Base-by-base conservation (phyloP, 2,888 invertebrate species). In the Agonopterix alstromeriana region DNA sequence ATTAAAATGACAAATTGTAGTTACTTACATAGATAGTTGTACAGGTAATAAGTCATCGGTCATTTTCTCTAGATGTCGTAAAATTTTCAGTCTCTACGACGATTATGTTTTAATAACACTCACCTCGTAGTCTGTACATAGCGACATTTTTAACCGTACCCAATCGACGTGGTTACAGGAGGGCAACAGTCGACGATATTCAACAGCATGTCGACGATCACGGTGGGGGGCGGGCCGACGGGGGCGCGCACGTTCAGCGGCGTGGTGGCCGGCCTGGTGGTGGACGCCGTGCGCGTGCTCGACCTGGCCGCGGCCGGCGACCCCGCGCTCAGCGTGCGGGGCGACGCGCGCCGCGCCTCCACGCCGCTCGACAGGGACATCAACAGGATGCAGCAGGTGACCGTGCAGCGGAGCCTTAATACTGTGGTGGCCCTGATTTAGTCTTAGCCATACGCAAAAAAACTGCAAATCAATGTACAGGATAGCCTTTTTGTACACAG, bases 201-300 rank as follows among this genome's bases (percentile, higher is more conserved):
- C 90, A 98, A 98, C 85, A 94, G 95, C 67, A 97, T 97, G 91
- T 94, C 97, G 1, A 93, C 93, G 43, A 93, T 98, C 42, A 95
- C 95, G 61, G 92, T 98, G 35, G 61, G 92, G 35, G 98, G 98
- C 4, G 93, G 93, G 53, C 36, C 36, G 1, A 40, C 17, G 14
- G 46, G 40, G 4, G 91, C 92, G 46, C 90, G 95, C 41, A 93
- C 96, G 1, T 98, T 97, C 84, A 91, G 93, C 50, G 98, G 98
- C 0, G 94, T 97, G 35, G 91, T 98, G 49, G 94, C 97, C 2
- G 98, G 98, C 0, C 87, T 98, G 8, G 97, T 96, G 10, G 94
- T 96, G 49, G 97, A 97, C 73, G 95, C 96, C 5, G 90, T 94
- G 50, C 86, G 96, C 45, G 92, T 97, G 12, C 86, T 98, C 55